Base-by-base conservation (phyloP, 2,888 invertebrate species). In the Rhamnusium bicolor region DNA sequence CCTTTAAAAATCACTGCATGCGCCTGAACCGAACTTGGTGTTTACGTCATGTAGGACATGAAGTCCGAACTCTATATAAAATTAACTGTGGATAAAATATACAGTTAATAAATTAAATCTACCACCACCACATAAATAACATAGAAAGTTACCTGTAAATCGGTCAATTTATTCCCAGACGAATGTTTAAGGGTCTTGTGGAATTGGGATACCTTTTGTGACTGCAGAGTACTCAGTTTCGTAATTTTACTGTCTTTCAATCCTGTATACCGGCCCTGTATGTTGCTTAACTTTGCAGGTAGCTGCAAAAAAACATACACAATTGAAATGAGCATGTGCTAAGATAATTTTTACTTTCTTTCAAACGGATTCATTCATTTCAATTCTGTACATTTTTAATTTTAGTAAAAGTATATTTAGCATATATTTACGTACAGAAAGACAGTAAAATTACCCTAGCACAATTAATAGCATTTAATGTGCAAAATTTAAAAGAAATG, bases 161-260 rank as follows among this genome's bases (percentile, higher is more conserved):
- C 95, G 86, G 92, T 92, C 87, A 97, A 92, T 89, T 95, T 94
- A 86, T 94, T 93, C 85, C 96, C 96, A 79, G 93, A 92, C 81
- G 95, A 93, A 86, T 94, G 93, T 92, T 96, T 96, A 87, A 97
- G 92, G 86, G 94, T 94, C 92, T 96, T 96, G 91, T 97, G 97
- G 90, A 97, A 97, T 91, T 96, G 95, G 86, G 96, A 95, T 87
- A 97, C 96, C 91, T 96, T 96, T 90, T 95, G 94, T 89, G 96
- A 95, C 90, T 96, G 94, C 88, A 94, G 92, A 58, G 94, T 94
- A 80, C 94, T 95, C 89, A 96, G 90, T 85, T 95, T 95, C 82
- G 94, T 92, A 88, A 97, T 95, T 92, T 95, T 95, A 91, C 94
- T 94, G 92, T 95, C 95, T 94, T 96, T 96, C 92, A 95, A 91